Evolutionary conservation across 2,888 invertebrate genomes (phyloP), one percentile per base, ranked within the genome.

Genomic region (Trichogramma evanescens): DNA sequence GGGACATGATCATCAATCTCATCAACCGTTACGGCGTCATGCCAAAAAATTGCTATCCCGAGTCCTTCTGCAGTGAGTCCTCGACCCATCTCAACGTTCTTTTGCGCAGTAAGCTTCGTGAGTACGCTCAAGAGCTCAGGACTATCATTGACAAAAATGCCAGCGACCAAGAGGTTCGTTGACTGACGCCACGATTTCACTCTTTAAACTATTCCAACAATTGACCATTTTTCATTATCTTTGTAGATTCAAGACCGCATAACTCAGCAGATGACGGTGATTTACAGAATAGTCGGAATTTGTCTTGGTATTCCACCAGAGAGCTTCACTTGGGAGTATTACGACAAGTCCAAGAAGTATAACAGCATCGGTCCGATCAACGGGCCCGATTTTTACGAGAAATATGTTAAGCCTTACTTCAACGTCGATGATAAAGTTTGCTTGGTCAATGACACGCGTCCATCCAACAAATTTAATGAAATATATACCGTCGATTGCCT

Each of bases 1-100:
- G 93, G 94, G 91, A 93, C 74, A 94, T 95, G 93, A 80, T 94
- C 62, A 87, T 89, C 41, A 93, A 93, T 77, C 79, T 95, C 26
- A 86, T 95, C 59, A 89, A 89, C 76, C 91, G 91, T 73, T 86
- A 95, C 73, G 95, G 95, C 9, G 78, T 95, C 56, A 85, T 95
- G 81, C 95, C 95, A 58, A 94, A 95, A 81, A 86, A 87, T 72
- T 89, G 88, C 73, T 94, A 89, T 78, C 91, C 93, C 0, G 94
- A 94, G 72, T 84, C 89, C 0, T 90, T 84, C 78, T 89, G 88
- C 76, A 87, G 89, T 44, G 88, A 91, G 70, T 82, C 86, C 50
- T 89, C 89, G 67, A 71, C 82, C 63, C 85, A 87, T 62, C 85
- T 95, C 85, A 91, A 92, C 72, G 81, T 84, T 38, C 83, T 94